Conservation (phyloP, 2,797 vertebrate species). For the Lithobates sylvaticus region DNA sequence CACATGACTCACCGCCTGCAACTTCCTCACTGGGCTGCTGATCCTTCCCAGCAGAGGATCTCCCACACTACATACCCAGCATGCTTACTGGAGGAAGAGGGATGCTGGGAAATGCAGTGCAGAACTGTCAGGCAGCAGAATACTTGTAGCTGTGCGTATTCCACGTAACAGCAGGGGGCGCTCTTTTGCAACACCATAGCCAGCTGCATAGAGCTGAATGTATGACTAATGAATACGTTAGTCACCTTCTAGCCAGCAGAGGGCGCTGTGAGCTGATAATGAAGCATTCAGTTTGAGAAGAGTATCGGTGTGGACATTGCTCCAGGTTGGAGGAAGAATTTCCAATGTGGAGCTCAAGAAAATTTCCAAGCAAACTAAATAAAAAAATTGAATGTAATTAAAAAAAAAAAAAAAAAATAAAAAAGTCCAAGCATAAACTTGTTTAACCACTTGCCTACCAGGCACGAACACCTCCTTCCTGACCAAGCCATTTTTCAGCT, state of each 20-base stretch:
- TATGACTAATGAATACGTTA: not conserved
- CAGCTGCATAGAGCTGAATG: not conserved
- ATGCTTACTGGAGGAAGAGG: not conserved
- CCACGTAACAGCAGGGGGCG: not conserved
- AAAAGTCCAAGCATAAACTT: no score
- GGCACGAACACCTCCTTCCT: no score
- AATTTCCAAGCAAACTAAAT: no score
- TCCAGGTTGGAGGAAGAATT: no score
- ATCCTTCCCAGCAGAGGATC: not conserved
- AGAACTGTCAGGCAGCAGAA: not conserved
- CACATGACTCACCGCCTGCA: slow-evolving; percentile 23
- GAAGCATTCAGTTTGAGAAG: no score
- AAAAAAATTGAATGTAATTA: no score
- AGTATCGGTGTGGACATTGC: no score
- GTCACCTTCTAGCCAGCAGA: not conserved
- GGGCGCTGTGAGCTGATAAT: not conserved
- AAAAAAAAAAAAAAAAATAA: no score
- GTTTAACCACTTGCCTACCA: no score
- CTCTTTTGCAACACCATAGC: not conserved
- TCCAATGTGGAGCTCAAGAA: no score
- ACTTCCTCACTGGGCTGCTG: not conserved
- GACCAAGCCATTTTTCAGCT: no score
- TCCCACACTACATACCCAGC: slow-evolving; percentile 5
- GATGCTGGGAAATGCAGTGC: slow-evolving; percentile 31
- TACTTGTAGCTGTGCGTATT: not conserved